Evolutionary conservation across 2,888 invertebrate species (phyloP), one percentile per base, ranked within the genome.

Genomic region (Acleris sparsana): DNA sequence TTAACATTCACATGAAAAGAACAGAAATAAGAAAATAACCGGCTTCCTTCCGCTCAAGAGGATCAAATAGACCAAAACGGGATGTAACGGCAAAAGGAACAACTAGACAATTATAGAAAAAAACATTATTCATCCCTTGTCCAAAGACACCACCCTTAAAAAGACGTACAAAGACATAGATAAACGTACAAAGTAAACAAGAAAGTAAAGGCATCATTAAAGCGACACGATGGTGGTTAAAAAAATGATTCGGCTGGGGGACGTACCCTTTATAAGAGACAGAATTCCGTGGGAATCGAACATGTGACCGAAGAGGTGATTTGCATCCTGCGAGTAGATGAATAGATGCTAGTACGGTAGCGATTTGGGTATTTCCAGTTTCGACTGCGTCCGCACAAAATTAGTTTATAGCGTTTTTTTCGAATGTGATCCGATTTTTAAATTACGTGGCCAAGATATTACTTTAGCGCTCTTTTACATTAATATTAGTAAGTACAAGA

Each of bases 161-260:
- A 68, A 71, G 49, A 49, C 59, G 44, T 69, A 88, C 86, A 90
- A 87, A 80, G 83, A 78, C 78, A 82, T 81, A 85, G 86, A 89
- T 86, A 89, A 88, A 83, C 80, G 83, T 78, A 80, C 81, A 86
- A 85, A 85, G 87, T 90, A 91, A 92, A 91, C 88, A 90, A 70
- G 80, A 80, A 83, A 80, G 77, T 74, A 82, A 79, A 80, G 79
- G 78, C 75, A 78, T 89, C 88, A 88, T 91, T 89, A 90, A 86
- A 89, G 75, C 80, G 87, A 89, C 83, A 86, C 84, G 72, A 71
- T 66, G 76, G 74, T 66, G 76, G 73, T 63, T 82, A 80, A 83
- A 85, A 86, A 87, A 85, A 72, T 70, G 70, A 70, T 75, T 70
- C 61, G 73, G 77, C 53, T 53, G 62, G 78, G 82, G 82, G 80